Conservation (phyloP, 1,140 invertebrate species). For the Heliconius congener region DNA sequence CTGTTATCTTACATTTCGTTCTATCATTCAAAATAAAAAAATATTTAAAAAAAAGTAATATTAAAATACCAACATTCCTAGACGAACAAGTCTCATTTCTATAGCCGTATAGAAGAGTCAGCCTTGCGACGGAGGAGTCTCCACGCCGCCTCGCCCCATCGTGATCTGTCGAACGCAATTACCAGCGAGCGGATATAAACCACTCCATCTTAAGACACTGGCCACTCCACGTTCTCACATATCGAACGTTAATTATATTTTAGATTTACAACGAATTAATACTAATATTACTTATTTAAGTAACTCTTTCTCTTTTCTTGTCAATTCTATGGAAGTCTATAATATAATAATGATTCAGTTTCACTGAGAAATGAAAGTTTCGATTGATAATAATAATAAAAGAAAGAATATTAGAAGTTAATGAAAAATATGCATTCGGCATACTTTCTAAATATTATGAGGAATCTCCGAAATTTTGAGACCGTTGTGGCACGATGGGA, state of each 20-base stretch:
- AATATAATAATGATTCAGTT: background rate
- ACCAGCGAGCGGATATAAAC: slow-evolving; percentile 36
- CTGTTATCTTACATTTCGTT: too few species aligned
- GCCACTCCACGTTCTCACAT: slow-evolving; percentile 30
- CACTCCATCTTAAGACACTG: slow-evolving; percentile 30
- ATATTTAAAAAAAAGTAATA: too few species aligned
- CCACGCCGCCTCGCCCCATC: slow-evolving; percentile 19
- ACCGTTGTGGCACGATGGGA: too few species aligned
- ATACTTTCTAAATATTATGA: background rate
- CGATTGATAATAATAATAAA: background rate
- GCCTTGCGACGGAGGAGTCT: slow-evolving; percentile 8
- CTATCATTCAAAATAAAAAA: too few species aligned
- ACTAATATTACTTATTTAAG: background rate
- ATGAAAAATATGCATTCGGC: background rate
- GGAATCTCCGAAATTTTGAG: background rate
- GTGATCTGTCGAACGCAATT: slow-evolving; percentile 32
- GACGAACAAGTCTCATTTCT: background rate
- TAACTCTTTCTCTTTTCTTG: background rate
- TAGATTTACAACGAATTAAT: slow-evolving; percentile 10
- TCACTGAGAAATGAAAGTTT: background rate
- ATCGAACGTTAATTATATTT: slow-evolving; percentile 9
- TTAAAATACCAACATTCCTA: background rate
- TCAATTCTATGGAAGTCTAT: background rate
- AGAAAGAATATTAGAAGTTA: background rate
- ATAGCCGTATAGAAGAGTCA: background rate